Conservation (phyloP, 2,888 invertebrate genomes). For the Belgica antarctica region DNA sequence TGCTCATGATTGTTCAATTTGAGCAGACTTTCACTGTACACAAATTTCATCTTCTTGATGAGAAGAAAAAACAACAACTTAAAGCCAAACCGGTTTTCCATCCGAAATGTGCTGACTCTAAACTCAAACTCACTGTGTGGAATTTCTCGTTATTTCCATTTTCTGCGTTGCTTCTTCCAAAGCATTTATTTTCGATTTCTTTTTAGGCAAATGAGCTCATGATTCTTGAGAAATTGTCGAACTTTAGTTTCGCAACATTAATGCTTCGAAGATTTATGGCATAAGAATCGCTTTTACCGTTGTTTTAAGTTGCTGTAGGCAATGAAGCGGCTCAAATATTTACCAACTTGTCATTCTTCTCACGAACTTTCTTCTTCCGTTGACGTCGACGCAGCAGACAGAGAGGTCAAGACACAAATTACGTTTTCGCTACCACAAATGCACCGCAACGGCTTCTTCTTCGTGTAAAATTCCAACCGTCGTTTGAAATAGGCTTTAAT, state of each 20-base stretch:
- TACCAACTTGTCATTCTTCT: slow-evolving; percentile 36
- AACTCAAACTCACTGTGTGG: slow-evolving; percentile 10
- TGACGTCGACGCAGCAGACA: neutral
- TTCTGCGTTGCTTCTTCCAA: neutral
- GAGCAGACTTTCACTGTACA: neutral
- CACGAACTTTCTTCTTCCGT: neutral
- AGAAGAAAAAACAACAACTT: neutral
- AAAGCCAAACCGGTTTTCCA: slow-evolving; percentile 13
- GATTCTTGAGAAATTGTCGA: no score
- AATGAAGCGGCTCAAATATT: slow-evolving; percentile 19
- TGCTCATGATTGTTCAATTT: no score
- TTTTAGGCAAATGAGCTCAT: slow-evolving; percentile 33
- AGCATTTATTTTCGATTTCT: slow-evolving; percentile 12
- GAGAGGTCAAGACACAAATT: neutral
- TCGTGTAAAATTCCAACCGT: neutral
- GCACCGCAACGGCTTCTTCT: slow-evolving; percentile 13
- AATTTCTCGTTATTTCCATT: slow-evolving; percentile 19
- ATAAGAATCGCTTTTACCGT: neutral
- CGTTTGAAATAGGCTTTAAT: neutral
- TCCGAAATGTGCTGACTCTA: neutral
- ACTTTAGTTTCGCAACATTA: no score
- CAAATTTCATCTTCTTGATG: neutral
- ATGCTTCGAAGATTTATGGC: neutral
- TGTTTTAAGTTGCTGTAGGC: no score
- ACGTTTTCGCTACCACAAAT: neutral